Percentiles rank a stretch among this genome's conserved stretches.
Conservation (phyloP, 2,888 invertebrate species). For the Tenthredo scrophulariae region DNA sequence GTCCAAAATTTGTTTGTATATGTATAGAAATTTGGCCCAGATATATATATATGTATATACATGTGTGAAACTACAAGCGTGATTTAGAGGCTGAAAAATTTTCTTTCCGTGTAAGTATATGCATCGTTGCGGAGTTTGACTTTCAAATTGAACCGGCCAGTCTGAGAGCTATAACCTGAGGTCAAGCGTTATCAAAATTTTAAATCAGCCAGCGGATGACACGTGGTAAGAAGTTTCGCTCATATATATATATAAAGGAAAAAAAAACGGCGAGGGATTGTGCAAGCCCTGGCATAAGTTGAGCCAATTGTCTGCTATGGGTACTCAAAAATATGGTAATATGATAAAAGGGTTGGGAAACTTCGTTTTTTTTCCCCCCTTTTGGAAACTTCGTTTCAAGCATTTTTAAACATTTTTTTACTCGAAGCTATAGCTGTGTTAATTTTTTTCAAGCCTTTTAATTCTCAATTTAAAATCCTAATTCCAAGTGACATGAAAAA, state of each 20-base stretch:
- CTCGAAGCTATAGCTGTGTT: neutral
- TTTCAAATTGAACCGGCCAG: constrained; percentile 36
- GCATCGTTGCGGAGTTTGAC: constrained; percentile 10
- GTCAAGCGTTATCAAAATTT: constrained; percentile 48
- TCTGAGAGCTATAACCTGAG: constrained; percentile 10
- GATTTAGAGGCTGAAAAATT: neutral
- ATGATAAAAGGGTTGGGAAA: neutral
- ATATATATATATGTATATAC: neutral
- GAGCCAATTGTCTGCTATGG: neutral
- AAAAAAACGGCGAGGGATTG: neutral
- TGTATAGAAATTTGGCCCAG: neutral
- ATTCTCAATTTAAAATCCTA: neutral
- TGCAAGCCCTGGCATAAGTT: neutral
- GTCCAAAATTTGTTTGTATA: neutral
- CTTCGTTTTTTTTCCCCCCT: neutral
- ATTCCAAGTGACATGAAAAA: neutral
- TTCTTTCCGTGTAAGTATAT: neutral
- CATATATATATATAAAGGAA: too few species aligned
- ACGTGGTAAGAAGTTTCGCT: constrained; percentile 27
- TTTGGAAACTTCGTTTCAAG: neutral
- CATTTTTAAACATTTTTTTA: neutral
- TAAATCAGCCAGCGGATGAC: constrained; percentile 32
- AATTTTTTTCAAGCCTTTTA: neutral
- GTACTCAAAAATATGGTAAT: neutral
- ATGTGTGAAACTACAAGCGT: neutral